These are phyloP conservation scores for Amphilophus citrinellus DNA, from an alignment of 2,113 vertebrate species.

Conservation along the genomic window DNA sequence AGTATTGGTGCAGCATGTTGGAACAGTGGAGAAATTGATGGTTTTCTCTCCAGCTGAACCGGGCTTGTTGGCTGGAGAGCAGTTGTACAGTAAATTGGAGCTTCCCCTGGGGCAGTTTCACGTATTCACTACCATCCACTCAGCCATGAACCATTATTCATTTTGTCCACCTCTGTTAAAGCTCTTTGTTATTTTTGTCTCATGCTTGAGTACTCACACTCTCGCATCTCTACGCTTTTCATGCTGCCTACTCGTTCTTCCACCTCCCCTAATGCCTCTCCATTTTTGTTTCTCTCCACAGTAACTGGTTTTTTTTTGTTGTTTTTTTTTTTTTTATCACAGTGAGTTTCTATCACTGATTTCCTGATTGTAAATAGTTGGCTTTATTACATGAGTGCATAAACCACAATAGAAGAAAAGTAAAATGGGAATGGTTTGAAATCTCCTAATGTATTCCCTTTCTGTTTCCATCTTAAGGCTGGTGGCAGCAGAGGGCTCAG, in stretches of 20 bases:
- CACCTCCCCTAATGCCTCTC: conserved; percentile 15
- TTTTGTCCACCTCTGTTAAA: conserved; percentile 36
- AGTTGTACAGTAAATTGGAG: conserved; percentile 44
- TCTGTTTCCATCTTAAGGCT: conserved; percentile 77
- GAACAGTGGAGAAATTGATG: not conserved
- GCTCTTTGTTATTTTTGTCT: conserved; percentile 54
- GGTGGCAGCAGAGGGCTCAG: conserved; percentile 87
- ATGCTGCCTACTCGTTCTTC: conserved; percentile 21
- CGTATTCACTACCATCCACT: conserved; percentile 36
- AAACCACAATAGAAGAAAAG: not conserved
- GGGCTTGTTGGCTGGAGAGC: conserved; percentile 30
- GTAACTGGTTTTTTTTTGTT: not conserved
- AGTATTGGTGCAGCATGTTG: not conserved
- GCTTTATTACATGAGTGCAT: too few relatives aligned
- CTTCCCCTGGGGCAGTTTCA: conserved; percentile 26
- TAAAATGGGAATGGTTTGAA: not conserved
- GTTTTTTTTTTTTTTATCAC: not conserved
- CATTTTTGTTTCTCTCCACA: conserved; percentile 27
- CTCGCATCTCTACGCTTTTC: conserved; percentile 20
- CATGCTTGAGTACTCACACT: conserved; percentile 35
- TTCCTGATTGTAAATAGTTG: not conserved
- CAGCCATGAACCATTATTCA: conserved; percentile 47
- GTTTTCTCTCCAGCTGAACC: conserved; percentile 12
- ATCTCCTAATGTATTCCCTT: not conserved
- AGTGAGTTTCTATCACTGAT: not conserved